Percentiles rank a stretch among this genome's conserved stretches.
phyloP scores from a whole-genome alignment of 2,797 vertebrate genomes.

The Sphenopsis melanotis region DNA sequence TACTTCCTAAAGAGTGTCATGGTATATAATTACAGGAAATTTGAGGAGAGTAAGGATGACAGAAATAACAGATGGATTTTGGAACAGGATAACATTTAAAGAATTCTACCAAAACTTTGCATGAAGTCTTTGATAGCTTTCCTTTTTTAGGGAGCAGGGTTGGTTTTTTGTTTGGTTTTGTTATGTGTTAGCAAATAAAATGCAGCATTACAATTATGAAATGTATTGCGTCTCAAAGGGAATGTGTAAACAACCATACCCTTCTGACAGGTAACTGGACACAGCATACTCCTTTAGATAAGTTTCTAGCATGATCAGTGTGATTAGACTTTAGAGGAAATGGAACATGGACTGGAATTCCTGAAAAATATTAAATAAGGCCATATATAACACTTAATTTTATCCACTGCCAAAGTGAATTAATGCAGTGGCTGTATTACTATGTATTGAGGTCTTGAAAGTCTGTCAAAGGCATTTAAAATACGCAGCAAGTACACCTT shows the following conservation, averaged over 20 bases:
- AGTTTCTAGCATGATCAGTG: neutral
- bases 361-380: neutral
- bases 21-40: neutral
- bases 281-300: neutral
- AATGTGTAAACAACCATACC: neutral
- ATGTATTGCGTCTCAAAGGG: neutral
- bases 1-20: neutral
- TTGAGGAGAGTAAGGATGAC: neutral
- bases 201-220: neutral
- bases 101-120: neutral
- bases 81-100: neutral
- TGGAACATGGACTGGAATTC: neutral
- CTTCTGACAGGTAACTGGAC: neutral
- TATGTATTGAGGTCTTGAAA: neutral
- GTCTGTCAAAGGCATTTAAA: neutral
- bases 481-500: neutral
- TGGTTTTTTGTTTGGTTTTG: neutral
- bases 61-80: neutral
- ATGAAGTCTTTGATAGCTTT: neutral
- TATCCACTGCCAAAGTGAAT: neutral
- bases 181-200: neutral
- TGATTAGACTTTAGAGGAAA: neutral
- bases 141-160: rapidly evolving
- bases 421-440: neutral
- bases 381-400: neutral